Evolutionary conservation across 2,113 vertebrate genomes (phyloP).

Genomic region (Grantiella picta): DNA sequence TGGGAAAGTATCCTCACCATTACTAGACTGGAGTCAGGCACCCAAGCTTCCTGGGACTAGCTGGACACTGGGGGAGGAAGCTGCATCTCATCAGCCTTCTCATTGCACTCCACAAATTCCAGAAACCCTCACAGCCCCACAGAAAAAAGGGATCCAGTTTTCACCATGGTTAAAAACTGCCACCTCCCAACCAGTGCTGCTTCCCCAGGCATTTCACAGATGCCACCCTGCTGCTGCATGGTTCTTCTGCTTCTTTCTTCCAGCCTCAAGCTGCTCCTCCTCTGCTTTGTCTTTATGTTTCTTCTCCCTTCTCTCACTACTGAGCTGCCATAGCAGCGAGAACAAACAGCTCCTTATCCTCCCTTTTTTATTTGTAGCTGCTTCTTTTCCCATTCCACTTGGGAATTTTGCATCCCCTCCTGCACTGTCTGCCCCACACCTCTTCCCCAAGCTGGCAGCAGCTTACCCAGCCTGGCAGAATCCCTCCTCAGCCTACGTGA

Average conservation of each 20-base stretch:
- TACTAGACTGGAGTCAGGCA: neutral
- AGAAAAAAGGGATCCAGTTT: neutral
- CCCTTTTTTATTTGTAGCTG: neutral
- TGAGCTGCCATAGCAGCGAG: fast-evolving
- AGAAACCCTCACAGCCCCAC: neutral
- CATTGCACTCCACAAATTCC: fast-evolving
- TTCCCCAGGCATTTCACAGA: neutral
- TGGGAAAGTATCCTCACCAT: neutral
- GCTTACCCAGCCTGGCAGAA: neutral
- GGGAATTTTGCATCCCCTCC: neutral
- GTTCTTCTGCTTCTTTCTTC: neutral
- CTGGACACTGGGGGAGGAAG: neutral
- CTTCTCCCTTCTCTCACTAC: neutral
- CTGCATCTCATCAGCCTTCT: neutral
- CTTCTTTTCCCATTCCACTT: neutral
- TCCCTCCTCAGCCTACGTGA: neutral
- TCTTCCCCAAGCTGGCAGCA: neutral
- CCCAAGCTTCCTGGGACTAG: neutral
- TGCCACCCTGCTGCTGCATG: neutral
- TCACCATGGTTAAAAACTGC: neutral
- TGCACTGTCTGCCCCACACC: neutral
- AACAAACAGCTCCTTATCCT: neutral
- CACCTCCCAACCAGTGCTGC: neutral
- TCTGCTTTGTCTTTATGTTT: neutral
- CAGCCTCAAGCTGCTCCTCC: neutral